These are phyloP conservation scores for Eolophus roseicapilla DNA, from an alignment of 2,113 vertebrate genomes.

Conservation along the genomic window DNA sequence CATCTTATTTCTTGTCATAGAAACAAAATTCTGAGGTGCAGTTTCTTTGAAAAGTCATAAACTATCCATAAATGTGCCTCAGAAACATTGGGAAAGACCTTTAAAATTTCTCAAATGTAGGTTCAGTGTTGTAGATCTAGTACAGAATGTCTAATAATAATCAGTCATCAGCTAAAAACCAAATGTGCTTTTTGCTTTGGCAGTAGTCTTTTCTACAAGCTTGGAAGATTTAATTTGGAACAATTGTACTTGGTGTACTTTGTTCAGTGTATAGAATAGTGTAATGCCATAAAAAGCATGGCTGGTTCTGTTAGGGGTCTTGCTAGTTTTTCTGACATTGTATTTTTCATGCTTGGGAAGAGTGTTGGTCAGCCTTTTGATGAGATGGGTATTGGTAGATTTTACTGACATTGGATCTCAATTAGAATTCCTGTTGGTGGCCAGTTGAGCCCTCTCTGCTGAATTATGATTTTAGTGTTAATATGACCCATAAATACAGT, in stretches of 20 bases:
- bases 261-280: too few relatives aligned
- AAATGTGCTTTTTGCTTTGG: background rate
- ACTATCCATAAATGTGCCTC: background rate
- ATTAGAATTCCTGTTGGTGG: background rate
- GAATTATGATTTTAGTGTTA: background rate
- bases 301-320: background rate
- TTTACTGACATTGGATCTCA: background rate
- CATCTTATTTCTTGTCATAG: slow-evolving; percentile 20
- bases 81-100: background rate
- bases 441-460: background rate
- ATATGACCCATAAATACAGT: background rate
- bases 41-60: background rate
- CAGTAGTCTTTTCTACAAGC: background rate
- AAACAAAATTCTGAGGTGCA: slow-evolving; percentile 17
- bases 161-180: background rate
- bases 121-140: background rate
- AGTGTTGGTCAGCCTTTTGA: background rate
- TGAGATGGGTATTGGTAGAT: background rate
- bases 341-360: background rate
- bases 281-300: background rate
- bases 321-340: background rate
- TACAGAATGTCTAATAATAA: background rate
- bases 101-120: background rate
- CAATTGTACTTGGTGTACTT: background rate
- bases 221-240: background rate